Conservation (phyloP, 30 jellyfish, hydroid and myxozoan species). For the Hydractinia echinata region DNA sequence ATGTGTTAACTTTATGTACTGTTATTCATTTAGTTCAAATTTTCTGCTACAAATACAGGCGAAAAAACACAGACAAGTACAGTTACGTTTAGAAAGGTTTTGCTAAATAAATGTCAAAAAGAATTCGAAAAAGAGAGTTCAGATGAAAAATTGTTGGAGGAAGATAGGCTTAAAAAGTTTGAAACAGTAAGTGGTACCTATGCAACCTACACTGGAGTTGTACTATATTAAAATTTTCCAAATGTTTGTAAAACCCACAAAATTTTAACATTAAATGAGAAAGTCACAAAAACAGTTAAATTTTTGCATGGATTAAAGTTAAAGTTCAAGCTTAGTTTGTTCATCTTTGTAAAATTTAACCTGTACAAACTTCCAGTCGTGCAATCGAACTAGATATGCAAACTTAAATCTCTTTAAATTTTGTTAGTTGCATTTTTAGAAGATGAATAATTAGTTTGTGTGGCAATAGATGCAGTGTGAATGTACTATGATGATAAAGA, state of each 20-base stretch:
- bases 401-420: too few relatives aligned
- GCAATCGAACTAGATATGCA: too few relatives aligned
- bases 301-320: too few relatives aligned
- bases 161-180: slow-evolving; percentile 48
- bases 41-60: not conserved
- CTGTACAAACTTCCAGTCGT: too few relatives aligned
- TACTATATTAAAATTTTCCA: not conserved
- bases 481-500: too few relatives aligned
- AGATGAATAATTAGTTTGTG: too few relatives aligned
- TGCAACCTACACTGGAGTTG: not conserved
- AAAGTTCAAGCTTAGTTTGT: too few relatives aligned
- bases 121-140: slow-evolving; percentile 82
- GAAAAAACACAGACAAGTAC: not conserved
- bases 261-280: too few relatives aligned
- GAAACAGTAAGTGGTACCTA: slow-evolving; percentile 58
- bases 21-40: not conserved
- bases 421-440: too few relatives aligned
- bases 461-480: too few relatives aligned
- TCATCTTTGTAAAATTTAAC: too few relatives aligned
- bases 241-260: not conserved
- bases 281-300: too few relatives aligned
- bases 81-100: slow-evolving; percentile 45
- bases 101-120: slow-evolving; percentile 60
- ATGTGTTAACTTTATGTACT: not conserved
- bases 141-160: slow-evolving; percentile 61